Base-by-base conservation (phyloP, 2,797 vertebrate species). In the Microtus obscurus region DNA sequence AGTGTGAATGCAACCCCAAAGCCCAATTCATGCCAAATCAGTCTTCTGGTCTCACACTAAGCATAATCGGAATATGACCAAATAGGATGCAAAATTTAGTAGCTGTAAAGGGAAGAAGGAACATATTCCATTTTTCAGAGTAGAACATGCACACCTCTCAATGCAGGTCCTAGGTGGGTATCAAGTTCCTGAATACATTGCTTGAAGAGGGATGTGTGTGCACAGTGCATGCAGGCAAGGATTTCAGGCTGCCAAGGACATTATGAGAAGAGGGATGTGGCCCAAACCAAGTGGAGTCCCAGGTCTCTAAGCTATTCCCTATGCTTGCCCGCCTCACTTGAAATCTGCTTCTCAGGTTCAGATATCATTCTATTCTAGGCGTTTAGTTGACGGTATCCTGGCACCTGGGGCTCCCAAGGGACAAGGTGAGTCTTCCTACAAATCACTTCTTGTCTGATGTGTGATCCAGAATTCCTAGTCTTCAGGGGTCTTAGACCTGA, bases 401-500 rank as follows among this genome's bases (percentile, higher is more conserved):
- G 17, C 45, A 53, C 56, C 51, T 37, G 14, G n/a, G 19, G 53
- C 23, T 0, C 61, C 23, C 29, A 1, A n/a, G 67, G 51, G 37
- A 23, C 19, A 45, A 4, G 0, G 4, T 37, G 29, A n/a, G 3
- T 12, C 59, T 14, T 21, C 43, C 23, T 43, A 34, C 6, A 10
- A 19, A 12, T 0, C 0, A 29, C 17, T 10, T 43, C 27, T 67
- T 51, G 27, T 45, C 23, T 19, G 5, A 0, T 16, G 9, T 6
- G 0, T 16, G 34, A 17, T 21, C 25, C 21, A 45, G 19, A 34
- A 8, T 1, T 31, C 5, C 10, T 1, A 0, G 37, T 13, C 56
- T 4, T 0, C 2, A 0, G 16, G 19, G 9, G 2, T 43, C 87
- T 45, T 11, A 7, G 37, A 14, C 25, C 21, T 13, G 61, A 1